Conservation (phyloP, 2,113 vertebrate genomes). For the Myodes glareolus region DNA sequence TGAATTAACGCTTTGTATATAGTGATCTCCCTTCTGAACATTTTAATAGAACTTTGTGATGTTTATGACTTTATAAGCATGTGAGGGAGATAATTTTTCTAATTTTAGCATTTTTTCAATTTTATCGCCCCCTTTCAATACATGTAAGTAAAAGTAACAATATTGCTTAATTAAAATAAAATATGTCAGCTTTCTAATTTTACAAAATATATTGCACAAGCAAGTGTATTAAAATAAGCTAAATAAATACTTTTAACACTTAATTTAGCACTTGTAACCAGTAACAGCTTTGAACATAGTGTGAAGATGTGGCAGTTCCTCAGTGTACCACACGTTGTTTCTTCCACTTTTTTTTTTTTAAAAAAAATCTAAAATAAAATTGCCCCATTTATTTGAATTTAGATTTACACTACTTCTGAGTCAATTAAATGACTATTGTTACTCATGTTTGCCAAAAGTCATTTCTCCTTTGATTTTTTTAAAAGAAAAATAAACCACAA, state of each 20-base stretch:
- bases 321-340: neutral
- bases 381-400: neutral
- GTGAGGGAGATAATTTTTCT: neutral
- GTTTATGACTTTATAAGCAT: neutral
- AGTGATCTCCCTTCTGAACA: neutral
- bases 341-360: neutral
- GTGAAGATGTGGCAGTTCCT: neutral
- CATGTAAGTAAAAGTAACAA: neutral
- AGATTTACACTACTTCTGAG: neutral
- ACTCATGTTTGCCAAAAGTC: neutral
- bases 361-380: neutral
- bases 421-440: constrained; percentile 5
- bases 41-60: neutral
- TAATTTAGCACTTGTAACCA: neutral
- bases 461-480: constrained; percentile 34
- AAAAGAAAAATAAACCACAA: constrained; percentile 15
- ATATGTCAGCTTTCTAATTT: neutral
- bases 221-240: neutral
- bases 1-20: constrained; percentile 32
- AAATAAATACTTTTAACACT: neutral
- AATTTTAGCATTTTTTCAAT: neutral
- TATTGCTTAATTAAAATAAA: constrained; percentile 2
- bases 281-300: neutral
- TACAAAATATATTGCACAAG: neutral
- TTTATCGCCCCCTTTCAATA: neutral